A percentile compares a stretch with the other conserved stretches of the same genome.
Evolutionary conservation across 2,113 vertebrate genomes (phyloP).

Genomic region (Meriones unguiculatus): DNA sequence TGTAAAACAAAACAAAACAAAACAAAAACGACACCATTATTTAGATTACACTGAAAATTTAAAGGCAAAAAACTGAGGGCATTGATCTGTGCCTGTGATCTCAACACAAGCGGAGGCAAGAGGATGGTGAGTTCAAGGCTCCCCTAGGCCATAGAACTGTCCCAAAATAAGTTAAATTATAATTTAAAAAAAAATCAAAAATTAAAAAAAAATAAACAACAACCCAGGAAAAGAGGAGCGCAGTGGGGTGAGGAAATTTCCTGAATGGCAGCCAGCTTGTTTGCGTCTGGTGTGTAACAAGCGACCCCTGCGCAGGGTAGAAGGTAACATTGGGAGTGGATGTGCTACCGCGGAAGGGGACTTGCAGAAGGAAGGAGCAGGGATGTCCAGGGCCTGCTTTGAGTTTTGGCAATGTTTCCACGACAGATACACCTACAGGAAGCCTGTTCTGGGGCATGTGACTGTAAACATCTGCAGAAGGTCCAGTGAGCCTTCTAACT

Average conservation of each 20-base stretch:
- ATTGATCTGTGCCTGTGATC: background rate
- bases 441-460: conserved; percentile 83
- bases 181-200: background rate
- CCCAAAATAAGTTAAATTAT: background rate
- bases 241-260: background rate
- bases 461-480: conserved; percentile 84
- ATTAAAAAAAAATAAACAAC: background rate
- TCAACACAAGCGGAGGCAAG: background rate
- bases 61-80: background rate
- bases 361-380: background rate
- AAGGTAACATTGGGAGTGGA: background rate
- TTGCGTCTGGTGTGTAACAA: background rate
- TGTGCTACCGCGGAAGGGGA: background rate
- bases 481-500: conserved; percentile 29
- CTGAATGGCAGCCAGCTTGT: background rate
- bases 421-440: conserved; percentile 88
- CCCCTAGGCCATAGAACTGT: background rate
- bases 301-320: background rate
- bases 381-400: background rate
- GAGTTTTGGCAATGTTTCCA: conserved; percentile 32
- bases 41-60: background rate
- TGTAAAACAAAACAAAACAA: background rate
- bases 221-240: background rate
- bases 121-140: background rate
- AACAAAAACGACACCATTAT: background rate